These are phyloP conservation scores for Pardosa pseudoannulata DNA, from an alignment of 2,888 invertebrate genomes.

Conservation along the genomic window DNA sequence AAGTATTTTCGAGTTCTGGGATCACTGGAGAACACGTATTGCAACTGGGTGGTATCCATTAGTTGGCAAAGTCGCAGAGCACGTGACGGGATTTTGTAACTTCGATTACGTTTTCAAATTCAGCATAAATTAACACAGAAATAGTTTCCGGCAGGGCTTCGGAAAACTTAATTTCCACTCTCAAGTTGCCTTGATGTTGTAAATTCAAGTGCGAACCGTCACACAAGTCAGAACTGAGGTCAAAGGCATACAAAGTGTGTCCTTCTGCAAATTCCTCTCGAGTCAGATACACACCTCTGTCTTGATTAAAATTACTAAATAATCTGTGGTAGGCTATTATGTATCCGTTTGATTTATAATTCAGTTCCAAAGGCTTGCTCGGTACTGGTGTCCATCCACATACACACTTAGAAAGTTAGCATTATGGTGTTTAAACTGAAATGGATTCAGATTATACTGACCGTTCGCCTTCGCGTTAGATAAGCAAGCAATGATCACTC, in stretches of 20 bases:
- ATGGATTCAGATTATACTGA: background rate
- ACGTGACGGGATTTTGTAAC: background rate
- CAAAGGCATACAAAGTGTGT: conserved; percentile 32
- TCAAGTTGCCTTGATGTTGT: conserved; percentile 28
- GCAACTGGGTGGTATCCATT: background rate
- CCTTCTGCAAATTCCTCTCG: conserved; percentile 18
- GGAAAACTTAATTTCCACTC: conserved; percentile 22
- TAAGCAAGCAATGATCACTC: background rate
- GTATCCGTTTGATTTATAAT: background rate
- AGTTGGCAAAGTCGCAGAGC: background rate
- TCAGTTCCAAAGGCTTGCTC: background rate
- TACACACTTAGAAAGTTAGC: conserved; percentile 14
- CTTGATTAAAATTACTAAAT: background rate
- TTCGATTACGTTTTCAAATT: conserved; percentile 26
- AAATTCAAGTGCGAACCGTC: background rate
- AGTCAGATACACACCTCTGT: background rate
- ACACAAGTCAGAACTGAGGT: conserved; percentile 25
- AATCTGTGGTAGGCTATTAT: background rate
- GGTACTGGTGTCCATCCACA: conserved; percentile 26
- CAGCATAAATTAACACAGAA: conserved; percentile 11
- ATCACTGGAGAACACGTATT: background rate
- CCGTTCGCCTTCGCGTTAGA: background rate
- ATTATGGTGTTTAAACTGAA: background rate
- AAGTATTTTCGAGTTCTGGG: background rate
- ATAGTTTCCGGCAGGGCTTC: background rate